Base-by-base conservation (phyloP, 2,888 invertebrate genomes). In the Diabrotica balteata region DNA sequence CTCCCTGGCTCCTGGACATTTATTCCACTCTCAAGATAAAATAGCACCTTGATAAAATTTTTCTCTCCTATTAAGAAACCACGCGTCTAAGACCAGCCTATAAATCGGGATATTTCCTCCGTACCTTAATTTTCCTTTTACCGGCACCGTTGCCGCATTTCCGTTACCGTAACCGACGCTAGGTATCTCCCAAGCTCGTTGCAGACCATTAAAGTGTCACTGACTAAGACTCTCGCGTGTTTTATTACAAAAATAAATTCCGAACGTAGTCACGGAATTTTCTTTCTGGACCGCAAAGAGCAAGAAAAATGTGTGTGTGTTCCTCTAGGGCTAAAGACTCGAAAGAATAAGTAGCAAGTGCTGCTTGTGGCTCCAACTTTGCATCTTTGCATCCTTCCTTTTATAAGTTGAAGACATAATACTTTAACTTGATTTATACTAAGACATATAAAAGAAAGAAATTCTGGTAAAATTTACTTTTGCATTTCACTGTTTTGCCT, bases 191-290 rank as follows among this genome's bases (percentile, higher is more conserved):
- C 32, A 5, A 32, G 69, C 73, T 70, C 75, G 74, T 76, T 75
- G 73, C 75, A 70, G 72, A 69, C 76, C 76, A 78, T 79, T 77
- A 78, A 79, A 78, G 77, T 77, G 79, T 78, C 79, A 78, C 76
- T 76, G 71, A 67, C 76, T 76, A 76, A 77, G 77, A 76, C 76
- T 76, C 72, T 76, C 66, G 73, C 74, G 77, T 79, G 77, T 77
- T 79, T 79, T 79, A 78, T 79, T 76, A 73, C 78, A 77, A 78
- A 79, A 78, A 79, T 78, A 78, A 79, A 79, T 78, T 79, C 76
- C 71, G 74, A 75, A 71, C 68, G 72, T 69, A 73, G 70, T 72
- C 72, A 71, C 71, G 50, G 72, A 51, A 61, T 57, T 67, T 65
- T 67, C 68, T 62, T 68, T 70, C 60, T 66, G 51, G 54, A 57